A percentile compares a stretch with the other conserved stretches of the same genome.
Evolutionary conservation across 2,113 vertebrate species (phyloP).

Genomic region (Dascyllus trimaculatus): DNA sequence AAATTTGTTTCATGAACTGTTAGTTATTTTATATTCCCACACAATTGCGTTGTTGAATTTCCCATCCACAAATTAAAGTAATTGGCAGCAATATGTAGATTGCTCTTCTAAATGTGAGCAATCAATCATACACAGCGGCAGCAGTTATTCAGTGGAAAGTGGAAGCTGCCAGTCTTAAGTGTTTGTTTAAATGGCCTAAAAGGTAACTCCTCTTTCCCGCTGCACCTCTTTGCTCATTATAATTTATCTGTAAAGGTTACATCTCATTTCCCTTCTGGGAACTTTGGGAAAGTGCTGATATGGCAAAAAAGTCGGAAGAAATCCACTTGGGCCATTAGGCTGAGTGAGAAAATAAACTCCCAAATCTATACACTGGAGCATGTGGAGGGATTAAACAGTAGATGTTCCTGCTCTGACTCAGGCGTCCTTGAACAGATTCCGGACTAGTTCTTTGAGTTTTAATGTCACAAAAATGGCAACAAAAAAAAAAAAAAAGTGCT

Average conservation of each 20-base stretch:
- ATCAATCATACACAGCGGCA: slow-evolving; percentile 9
- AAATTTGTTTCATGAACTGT: background rate
- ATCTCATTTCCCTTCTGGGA: slow-evolving; percentile 56
- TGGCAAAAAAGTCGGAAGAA: slow-evolving; percentile 33
- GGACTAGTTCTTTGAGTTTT: slow-evolving; percentile 16
- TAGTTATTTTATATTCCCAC: background rate
- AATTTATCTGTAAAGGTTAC: slow-evolving; percentile 65
- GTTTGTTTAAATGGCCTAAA: slow-evolving; percentile 50
- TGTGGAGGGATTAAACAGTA: slow-evolving; percentile 5
- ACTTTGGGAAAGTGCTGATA: slow-evolving; percentile 55
- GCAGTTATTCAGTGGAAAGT: slow-evolving; percentile 22
- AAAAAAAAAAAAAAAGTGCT: background rate
- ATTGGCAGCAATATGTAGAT: slow-evolving; percentile 2
- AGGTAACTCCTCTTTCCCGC: slow-evolving; percentile 26
- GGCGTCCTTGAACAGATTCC: background rate
- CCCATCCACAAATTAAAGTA: slow-evolving; percentile 23
- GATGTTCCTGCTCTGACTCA: slow-evolving; percentile 1
- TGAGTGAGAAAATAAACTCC: slow-evolving; percentile 26
- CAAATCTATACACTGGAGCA: slow-evolving; percentile 1
- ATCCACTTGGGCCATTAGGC: slow-evolving; percentile 30
- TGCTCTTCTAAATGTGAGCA: slow-evolving; percentile 1
- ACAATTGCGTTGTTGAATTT: background rate
- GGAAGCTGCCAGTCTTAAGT: slow-evolving; percentile 31
- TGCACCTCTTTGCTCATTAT: slow-evolving; percentile 38
- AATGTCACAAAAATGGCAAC: slow-evolving; percentile 16